Conservation (phyloP, 2,888 invertebrate genomes). For the Philonicus albiceps region DNA sequence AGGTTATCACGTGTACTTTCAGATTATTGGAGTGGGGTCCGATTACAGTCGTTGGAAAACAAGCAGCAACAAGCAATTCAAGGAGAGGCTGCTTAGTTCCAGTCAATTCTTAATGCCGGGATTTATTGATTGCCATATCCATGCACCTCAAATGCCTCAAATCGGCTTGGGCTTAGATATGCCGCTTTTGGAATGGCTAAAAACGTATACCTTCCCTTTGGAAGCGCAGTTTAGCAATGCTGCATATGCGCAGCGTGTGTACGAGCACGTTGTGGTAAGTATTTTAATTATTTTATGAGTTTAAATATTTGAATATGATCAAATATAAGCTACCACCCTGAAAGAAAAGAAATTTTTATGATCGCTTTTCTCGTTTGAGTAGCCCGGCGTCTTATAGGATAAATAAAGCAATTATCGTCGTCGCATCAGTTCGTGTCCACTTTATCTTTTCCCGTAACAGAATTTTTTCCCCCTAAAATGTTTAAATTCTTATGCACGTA, state of each 20-base stretch:
- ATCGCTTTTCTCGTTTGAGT: too few relatives aligned
- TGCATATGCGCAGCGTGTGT: conserved; percentile 74
- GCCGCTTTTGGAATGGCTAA: conserved; percentile 83
- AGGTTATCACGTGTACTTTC: conserved; percentile 29
- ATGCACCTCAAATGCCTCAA: conserved; percentile 90
- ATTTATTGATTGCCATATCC: conserved; percentile 88
- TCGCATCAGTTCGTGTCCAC: too few relatives aligned
- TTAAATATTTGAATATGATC: neutral
- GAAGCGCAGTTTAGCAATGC: conserved; percentile 76
- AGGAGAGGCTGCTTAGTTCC: conserved; percentile 55
- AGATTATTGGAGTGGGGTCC: conserved; percentile 64
- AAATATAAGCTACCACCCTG: too few relatives aligned
- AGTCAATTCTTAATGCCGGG: conserved; percentile 85
- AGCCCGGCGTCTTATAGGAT: too few relatives aligned
- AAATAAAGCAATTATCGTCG: too few relatives aligned
- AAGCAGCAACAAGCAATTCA: conserved; percentile 29
- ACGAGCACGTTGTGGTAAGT: conserved; percentile 81
- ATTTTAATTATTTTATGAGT: neutral
- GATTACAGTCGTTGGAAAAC: conserved; percentile 54
- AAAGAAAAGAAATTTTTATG: too few relatives aligned
- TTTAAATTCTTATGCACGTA: too few relatives aligned
- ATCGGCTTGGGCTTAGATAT: conserved; percentile 82
- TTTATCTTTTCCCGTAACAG: too few relatives aligned
- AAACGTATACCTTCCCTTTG: conserved; percentile 84
- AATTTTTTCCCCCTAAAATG: too few relatives aligned